A percentile compares a stretch with the other conserved stretches of the same genome.
These are phyloP conservation scores for Paracentrotus lividus DNA, from an alignment of 53 echinoderm and acorn worm species.

Conservation along the genomic window DNA sequence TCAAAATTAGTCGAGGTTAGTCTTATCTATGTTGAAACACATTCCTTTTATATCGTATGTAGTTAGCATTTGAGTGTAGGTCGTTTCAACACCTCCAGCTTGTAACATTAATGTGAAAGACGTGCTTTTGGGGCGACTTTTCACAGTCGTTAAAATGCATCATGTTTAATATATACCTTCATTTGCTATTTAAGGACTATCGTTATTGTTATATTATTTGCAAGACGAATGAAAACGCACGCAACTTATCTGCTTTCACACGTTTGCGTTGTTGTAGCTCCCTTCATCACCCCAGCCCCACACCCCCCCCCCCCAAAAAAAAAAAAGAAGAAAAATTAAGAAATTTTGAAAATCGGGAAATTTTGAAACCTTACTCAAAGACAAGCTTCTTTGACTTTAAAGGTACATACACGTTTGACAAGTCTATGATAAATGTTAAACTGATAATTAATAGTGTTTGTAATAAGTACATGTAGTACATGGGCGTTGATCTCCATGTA, in stretches of 20 bases:
- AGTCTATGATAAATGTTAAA: neutral
- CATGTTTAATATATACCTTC: neutral
- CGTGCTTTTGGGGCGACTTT: slow-evolving; percentile 28
- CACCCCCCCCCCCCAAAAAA: no score
- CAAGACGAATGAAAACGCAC: neutral
- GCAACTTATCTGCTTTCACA: neutral
- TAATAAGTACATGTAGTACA: neutral
- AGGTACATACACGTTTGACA: neutral
- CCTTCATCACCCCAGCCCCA: no score
- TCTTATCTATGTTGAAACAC: neutral
- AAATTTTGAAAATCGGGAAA: neutral
- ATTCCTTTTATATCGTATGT: neutral
- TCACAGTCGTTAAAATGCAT: neutral
- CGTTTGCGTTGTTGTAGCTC: neutral
- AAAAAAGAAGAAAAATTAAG: neutral
- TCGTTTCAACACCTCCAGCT: neutral
- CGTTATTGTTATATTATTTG: neutral
- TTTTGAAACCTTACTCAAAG: neutral
- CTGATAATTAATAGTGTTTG: neutral
- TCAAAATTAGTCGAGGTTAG: neutral
- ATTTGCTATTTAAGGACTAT: neutral
- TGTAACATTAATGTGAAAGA: slow-evolving; percentile 21
- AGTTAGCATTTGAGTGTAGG: neutral
- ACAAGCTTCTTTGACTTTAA: neutral
- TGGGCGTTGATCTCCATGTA: neutral